Evolutionary conservation across 2,113 vertebrate species (phyloP).

Genomic region (Trachemys scripta): DNA sequence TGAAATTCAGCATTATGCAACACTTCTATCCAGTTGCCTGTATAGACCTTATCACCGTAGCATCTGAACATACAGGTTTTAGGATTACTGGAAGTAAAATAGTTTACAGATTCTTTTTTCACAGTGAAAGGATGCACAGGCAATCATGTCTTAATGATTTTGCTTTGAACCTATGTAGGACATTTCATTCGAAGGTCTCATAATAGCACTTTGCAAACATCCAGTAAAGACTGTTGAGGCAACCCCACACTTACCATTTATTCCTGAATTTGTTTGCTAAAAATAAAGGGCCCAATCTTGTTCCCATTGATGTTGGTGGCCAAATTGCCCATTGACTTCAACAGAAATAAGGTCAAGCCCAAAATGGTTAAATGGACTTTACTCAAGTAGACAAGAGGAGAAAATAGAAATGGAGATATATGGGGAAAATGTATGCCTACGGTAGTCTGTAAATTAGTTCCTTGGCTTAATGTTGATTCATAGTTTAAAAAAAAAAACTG

Average conservation of each 20-base stretch:
- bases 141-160: background rate
- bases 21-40: background rate
- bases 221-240: background rate
- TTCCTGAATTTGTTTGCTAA: background rate
- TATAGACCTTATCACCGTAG: background rate
- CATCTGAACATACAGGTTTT: background rate
- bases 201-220: background rate
- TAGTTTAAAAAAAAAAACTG: background rate
- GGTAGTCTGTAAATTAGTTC: background rate
- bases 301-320: background rate
- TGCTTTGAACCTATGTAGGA: background rate
- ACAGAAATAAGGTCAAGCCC: background rate
- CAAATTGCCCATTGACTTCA: background rate
- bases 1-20: background rate
- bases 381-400: background rate
- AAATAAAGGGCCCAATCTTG: background rate
- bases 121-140: background rate
- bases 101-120: background rate
- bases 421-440: background rate
- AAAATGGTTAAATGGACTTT: background rate
- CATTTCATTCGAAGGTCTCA: background rate
- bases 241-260: background rate
- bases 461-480: background rate
- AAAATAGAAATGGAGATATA: background rate
- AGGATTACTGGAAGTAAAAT: background rate